Percentiles rank a stretch among this genome's conserved stretches.
These are phyloP conservation scores for Adineta ricciae DNA, from an alignment of 2,888 invertebrate genomes.

Conservation along the genomic window DNA sequence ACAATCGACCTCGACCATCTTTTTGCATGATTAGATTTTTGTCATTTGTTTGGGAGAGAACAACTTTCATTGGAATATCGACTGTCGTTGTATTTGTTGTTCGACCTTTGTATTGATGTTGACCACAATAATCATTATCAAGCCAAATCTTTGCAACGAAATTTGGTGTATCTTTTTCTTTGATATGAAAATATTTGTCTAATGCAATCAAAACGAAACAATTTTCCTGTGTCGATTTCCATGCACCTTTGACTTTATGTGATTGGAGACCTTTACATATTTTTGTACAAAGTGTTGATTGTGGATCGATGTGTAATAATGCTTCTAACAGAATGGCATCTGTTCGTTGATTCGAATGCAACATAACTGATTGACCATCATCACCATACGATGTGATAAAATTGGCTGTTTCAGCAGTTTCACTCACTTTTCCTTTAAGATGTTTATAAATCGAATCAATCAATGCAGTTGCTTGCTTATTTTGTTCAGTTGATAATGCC, in stretches of 20 bases:
- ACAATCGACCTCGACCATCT: no score
- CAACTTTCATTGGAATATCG: neutral
- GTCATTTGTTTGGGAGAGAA: neutral
- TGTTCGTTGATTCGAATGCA: conserved; percentile 15
- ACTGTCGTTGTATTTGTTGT: neutral
- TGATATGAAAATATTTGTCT: conserved; percentile 14
- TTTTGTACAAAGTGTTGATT: neutral
- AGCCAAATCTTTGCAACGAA: conserved; percentile 16
- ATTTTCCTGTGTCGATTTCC: conserved; percentile 20
- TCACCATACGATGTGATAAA: conserved; percentile 17
- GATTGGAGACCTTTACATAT: conserved; percentile 17
- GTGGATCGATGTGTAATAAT: conserved; percentile 12
- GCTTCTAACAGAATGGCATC: conserved; percentile 14
- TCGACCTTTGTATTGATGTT: conserved; percentile 21
- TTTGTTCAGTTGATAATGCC: neutral
- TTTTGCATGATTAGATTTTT: neutral
- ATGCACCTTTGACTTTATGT: conserved; percentile 18
- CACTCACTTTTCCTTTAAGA: conserved; percentile 4
- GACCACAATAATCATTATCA: conserved; percentile 14
- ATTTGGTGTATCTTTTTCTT: conserved; percentile 14
- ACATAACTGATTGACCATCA: conserved; percentile 16
- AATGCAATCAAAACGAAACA: conserved; percentile 17
- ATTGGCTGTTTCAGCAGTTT: conserved; percentile 17
- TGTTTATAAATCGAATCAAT: neutral
- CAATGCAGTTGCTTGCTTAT: neutral